Conservation (phyloP, 2,888 invertebrate genomes). For the Epinotia nisella region DNA sequence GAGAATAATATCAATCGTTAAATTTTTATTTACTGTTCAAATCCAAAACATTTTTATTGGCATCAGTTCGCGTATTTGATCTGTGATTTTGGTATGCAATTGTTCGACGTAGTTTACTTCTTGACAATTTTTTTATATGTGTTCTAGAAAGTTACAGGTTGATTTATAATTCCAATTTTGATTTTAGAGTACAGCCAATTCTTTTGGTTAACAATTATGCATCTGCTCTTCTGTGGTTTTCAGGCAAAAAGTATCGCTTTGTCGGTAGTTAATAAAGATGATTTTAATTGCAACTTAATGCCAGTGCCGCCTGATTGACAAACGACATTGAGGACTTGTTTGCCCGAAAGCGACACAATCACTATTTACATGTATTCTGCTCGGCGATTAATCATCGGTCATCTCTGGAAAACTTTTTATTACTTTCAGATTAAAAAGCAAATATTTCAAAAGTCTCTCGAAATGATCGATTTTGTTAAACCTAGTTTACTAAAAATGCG, state of each 20-base stretch:
- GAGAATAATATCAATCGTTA: too few species aligned
- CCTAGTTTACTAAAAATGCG: not conserved
- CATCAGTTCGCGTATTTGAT: not conserved
- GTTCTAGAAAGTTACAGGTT: too few species aligned
- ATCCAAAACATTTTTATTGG: not conserved
- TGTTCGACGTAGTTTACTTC: not conserved
- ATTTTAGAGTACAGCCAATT: too few species aligned
- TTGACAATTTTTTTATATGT: too few species aligned
- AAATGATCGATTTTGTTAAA: not conserved
- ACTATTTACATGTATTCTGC: not conserved
- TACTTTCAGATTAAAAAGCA: too few species aligned
- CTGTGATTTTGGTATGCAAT: not conserved
- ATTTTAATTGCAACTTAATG: not conserved
- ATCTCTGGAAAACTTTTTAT: not conserved
- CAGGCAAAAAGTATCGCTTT: not conserved
- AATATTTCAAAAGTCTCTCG: not conserved
- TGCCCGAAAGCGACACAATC: too few species aligned
- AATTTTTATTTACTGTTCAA: too few species aligned
- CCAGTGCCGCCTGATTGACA: too few species aligned
- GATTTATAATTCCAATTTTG: too few species aligned
- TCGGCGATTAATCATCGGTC: not conserved
- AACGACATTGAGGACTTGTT: too few species aligned
- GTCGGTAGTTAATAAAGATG: not conserved
- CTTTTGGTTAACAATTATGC: not conserved
- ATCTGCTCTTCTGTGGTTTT: not conserved